Evolutionary conservation across 2,113 vertebrate species (phyloP).

Genomic region (Xiphophorus hellerii): DNA sequence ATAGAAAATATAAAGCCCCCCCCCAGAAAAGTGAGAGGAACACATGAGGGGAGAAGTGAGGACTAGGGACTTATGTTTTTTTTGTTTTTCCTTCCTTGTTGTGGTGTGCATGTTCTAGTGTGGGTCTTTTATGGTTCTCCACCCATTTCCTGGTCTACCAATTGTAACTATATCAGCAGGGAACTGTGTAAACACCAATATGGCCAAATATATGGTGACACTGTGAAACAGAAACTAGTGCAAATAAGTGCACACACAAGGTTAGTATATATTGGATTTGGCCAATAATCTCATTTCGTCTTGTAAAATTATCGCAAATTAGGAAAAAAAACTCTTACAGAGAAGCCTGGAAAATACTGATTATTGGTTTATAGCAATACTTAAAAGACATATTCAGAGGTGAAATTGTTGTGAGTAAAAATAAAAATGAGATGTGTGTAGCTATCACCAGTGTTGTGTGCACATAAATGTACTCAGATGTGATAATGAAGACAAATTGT

Average conservation of each 20-base stretch:
- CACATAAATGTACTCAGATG: conserved; percentile 12
- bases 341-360: conserved; percentile 18
- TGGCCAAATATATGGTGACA: conserved; percentile 10
- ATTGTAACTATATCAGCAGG: conserved; percentile 12
- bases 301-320: conserved; percentile 6
- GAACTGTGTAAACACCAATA: conserved; percentile 17
- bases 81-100: conserved; percentile 5
- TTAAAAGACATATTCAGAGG: conserved; percentile 12
- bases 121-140: conserved; percentile 45
- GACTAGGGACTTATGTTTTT: conserved; percentile 14
- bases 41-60: conserved; percentile 45
- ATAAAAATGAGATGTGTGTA: conserved; percentile 1
- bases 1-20: conserved; percentile 81
- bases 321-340: conserved; percentile 3
- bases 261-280: conserved; percentile 15
- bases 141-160: conserved; percentile 24
- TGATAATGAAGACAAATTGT: conserved; percentile 13
- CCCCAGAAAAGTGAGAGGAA: conserved; percentile 60
- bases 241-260: conserved; percentile 25
- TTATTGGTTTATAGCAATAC: conserved; percentile 28
- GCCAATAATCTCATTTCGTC: conserved; percentile 14
- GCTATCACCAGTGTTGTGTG: conserved; percentile 13
- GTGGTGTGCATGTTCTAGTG: conserved; percentile 15
- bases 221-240: background rate
- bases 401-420: conserved; percentile 4